Conservation (phyloP, 2,113 vertebrate genomes). For the Lathamus discolor region DNA sequence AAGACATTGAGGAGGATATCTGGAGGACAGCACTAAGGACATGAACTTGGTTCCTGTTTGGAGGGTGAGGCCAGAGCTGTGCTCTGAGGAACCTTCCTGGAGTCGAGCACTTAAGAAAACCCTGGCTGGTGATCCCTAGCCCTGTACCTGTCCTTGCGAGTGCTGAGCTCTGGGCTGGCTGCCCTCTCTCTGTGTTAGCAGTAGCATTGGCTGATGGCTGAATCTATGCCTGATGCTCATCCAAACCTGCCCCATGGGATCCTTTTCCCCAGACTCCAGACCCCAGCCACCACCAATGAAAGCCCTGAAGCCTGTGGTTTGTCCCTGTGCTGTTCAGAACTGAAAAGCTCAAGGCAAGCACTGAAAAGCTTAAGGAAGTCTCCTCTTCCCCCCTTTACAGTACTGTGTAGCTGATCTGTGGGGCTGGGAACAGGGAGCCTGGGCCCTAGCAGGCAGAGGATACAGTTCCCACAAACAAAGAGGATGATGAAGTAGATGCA, state of each 20-base stretch:
- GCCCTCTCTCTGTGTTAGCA: neutral
- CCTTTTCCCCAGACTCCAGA: neutral
- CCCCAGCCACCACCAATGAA: neutral
- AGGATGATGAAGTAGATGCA: conserved; percentile 94
- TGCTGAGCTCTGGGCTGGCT: neutral
- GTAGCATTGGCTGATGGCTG: neutral
- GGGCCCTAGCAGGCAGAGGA: conserved; percentile 69
- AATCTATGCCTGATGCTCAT: neutral
- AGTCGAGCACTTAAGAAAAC: neutral
- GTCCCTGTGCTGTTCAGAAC: neutral
- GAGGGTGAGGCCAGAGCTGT: neutral
- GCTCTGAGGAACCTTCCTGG: neutral
- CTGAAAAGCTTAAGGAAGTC: neutral
- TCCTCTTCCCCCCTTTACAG: neutral
- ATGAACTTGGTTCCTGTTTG: neutral
- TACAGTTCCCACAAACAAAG: conserved; percentile 96
- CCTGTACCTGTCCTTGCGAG: neutral
- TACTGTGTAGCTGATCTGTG: neutral
- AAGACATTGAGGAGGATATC: conserved; percentile 98
- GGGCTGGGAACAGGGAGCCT: neutral
- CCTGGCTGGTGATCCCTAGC: neutral
- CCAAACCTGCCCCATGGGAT: neutral
- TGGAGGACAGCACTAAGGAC: conserved; percentile 77
- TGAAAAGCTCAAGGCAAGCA: neutral
- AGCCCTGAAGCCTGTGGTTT: neutral